Conservation (phyloP, 92 coral and sea anemone species). For the Umimayanthus chanpuru region DNA sequence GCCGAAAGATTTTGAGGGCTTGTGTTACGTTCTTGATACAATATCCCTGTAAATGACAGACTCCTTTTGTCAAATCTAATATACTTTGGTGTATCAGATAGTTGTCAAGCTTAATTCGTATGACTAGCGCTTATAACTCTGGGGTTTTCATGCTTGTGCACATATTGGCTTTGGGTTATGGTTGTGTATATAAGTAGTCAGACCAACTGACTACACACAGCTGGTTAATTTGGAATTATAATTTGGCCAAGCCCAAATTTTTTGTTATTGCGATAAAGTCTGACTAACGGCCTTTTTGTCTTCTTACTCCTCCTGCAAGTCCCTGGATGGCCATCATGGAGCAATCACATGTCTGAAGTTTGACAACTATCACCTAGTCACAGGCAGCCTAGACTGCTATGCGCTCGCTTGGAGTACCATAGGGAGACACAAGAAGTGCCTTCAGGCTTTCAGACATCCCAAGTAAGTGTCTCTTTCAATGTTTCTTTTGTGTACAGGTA, state of each 20-base stretch:
- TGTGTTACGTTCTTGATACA: no score
- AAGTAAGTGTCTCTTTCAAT: slow-evolving; percentile 56
- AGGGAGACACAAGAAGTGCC: slow-evolving; percentile 90
- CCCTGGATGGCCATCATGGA: slow-evolving; percentile 94
- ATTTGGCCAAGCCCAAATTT: no score
- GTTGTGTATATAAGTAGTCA: not conserved
- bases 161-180: not conserved
- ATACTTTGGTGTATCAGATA: no score
- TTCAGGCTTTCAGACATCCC: slow-evolving; percentile 98
- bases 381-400: slow-evolving; percentile 91
- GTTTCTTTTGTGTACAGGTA: not conserved
- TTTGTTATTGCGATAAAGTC: no score
- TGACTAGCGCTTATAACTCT: no score
- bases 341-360: slow-evolving; percentile 94
- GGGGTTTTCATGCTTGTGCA: not conserved
- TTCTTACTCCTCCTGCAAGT: slow-evolving; percentile 50
- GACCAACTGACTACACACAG: not conserved
- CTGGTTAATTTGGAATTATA: no score
- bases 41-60: no score
- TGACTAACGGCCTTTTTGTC: not conserved
- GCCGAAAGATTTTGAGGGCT: no score
- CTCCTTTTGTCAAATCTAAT: no score
- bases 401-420: slow-evolving; percentile 97
- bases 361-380: slow-evolving; percentile 83
- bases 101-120: no score